Evolutionary conservation across 37 sponge, comb jelly and placozoan species (phyloP).

Genomic region (Tethya wilhelma): DNA sequence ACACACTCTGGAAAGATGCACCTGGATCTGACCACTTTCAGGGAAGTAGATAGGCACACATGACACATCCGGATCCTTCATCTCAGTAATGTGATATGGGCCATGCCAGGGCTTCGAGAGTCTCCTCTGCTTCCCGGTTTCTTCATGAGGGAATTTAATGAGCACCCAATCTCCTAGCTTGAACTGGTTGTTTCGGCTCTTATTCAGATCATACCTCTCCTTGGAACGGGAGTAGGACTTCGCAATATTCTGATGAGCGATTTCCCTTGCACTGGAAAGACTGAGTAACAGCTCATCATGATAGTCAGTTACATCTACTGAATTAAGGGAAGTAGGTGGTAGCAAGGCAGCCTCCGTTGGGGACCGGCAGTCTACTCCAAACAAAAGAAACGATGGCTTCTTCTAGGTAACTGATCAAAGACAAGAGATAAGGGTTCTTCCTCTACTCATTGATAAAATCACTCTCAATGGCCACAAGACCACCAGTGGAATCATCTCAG

Average conservation of each 20-base stretch:
- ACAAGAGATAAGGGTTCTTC: conserved; percentile 52
- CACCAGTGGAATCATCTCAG: too few species aligned
- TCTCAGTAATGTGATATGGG: conserved; percentile 5
- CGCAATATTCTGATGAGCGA: conserved; percentile 11
- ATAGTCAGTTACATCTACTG: conserved; percentile 16
- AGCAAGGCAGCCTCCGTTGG: too few species aligned
- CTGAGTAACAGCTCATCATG: conserved; percentile 15
- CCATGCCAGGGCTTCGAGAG: conserved; percentile 52
- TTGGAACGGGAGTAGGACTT: conserved; percentile 24
- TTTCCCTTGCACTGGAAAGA: conserved; percentile 21
- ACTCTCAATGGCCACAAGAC: conserved; percentile 25
- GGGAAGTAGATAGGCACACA: conserved; percentile 39
- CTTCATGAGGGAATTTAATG: conserved; percentile 37
- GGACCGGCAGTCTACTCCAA: too few species aligned
- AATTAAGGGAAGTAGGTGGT: neutral
- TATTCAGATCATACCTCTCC: conserved; percentile 18
- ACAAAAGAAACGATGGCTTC: conserved; percentile 17
- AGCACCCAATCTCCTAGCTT: conserved; percentile 54
- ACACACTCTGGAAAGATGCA: conserved; percentile 40
- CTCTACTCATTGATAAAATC: conserved; percentile 27
- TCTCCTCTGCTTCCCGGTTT: conserved; percentile 34
- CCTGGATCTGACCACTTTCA: conserved; percentile 28
- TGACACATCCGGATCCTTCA: conserved; percentile 28
- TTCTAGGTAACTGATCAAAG: conserved; percentile 35
- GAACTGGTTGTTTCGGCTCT: neutral